Percentiles rank a stretch among this genome's conserved stretches.
Conservation (phyloP, 2,888 invertebrate genomes). For the Agrochola litura region DNA sequence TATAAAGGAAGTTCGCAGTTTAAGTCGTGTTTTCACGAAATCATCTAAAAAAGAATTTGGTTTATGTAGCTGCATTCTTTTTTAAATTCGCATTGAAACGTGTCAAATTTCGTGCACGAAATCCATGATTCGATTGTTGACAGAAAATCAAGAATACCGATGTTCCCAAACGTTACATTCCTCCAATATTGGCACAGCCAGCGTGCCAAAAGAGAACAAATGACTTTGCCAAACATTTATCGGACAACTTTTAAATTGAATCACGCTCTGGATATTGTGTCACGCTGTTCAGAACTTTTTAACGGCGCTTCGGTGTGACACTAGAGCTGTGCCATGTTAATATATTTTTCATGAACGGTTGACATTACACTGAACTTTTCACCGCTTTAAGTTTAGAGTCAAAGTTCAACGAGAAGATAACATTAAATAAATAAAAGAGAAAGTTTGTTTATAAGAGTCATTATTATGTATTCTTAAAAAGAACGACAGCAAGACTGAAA, state of each 20-base stretch:
- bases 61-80: neutral
- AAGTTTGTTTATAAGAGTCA: neutral
- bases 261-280: constrained; percentile 52
- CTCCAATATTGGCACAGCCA: constrained; percentile 25
- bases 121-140: constrained; percentile 1
- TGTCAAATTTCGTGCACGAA: neutral
- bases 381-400: neutral
- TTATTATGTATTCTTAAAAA: neutral
- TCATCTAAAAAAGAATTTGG: neutral
- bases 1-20: neutral
- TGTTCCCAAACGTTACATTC: constrained; percentile 26
- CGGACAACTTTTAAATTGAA: constrained; percentile 56
- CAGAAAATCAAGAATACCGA: constrained; percentile 20
- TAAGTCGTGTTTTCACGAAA: neutral
- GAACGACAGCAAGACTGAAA: neutral
- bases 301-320: constrained; percentile 23
- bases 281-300: constrained; percentile 38
- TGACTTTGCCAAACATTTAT: constrained; percentile 37
- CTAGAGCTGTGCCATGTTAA: constrained; percentile 8
- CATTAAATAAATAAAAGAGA: neutral
- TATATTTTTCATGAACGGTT: constrained; percentile 33
- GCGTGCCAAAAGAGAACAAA: constrained; percentile 43
- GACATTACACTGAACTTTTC: constrained; percentile 30
- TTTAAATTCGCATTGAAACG: neutral
- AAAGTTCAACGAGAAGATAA: constrained; percentile 7